Base-by-base conservation (phyloP, 1,140 invertebrate genomes). In the Yoshiicerus persimilis region DNA sequence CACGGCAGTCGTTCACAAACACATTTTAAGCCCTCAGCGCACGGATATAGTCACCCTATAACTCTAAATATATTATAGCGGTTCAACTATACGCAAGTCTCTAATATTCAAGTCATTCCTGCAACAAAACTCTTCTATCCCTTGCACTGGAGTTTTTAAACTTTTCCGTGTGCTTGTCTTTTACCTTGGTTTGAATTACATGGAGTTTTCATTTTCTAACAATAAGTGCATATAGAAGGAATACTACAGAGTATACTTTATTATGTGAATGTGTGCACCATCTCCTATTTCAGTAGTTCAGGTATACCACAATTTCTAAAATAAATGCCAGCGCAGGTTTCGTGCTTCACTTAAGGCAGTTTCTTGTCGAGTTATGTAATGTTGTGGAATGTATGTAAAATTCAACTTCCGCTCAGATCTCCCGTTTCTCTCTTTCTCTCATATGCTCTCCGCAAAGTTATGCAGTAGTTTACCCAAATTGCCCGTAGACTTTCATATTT, bases 391-490 rank as follows among this genome's bases (percentile, higher is more conserved):
- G 34, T 80, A n/a, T 36, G 30, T 34, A 36, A 32, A 80, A 32
- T 80, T n/a, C 32, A 36, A 36, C 75, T 80, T 80, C 32, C 30
- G 30, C n/a, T 36, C 2, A 16, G 38, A 32, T 23, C 75, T 16
- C 20, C 75, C 16, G 8, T 80, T 9, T 34, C 75, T 32, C n/a
- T n/a, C n/a, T n/a, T n/a, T n/a, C n/a, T n/a, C n/a, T n/a, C n/a
- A n/a, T n/a, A n/a, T n/a, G 20, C 75, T 34, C 30, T 16, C 32
- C 20, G n/a, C 32, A 80, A 80, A 38, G 75, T 36, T 30, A 80
- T 80, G 75, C 75, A 20, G 16, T 38, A 62, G 32, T 87, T 56
- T 38, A 87, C 38, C 87, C 87, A 87, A 87, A 87, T 87, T 75
- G 47, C 87, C 87, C 87, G 66, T 87, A 62, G 25, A 36, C 23